Percentiles rank a stretch among this genome's conserved stretches.
Evolutionary conservation across 2,113 vertebrate species (phyloP).

Genomic region (Tylochromis polylepis): DNA sequence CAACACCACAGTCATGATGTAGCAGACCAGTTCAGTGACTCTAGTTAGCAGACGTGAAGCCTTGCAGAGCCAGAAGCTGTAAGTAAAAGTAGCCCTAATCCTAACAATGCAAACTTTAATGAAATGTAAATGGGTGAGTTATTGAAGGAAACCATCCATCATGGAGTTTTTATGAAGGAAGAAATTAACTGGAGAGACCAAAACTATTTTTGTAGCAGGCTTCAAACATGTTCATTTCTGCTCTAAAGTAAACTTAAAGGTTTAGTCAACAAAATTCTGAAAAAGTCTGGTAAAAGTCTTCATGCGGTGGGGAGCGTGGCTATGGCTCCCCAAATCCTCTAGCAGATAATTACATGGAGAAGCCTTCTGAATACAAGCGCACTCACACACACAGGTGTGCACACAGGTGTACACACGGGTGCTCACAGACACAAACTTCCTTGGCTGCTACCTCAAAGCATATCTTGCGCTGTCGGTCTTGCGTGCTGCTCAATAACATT

Average conservation of each 20-base stretch:
- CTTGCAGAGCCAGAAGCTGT: accelerated
- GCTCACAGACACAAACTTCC: no score
- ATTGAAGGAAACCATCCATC: background rate
- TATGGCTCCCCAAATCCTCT: no score
- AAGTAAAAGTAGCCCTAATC: background rate
- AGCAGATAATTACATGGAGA: no score
- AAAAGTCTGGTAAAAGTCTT: background rate
- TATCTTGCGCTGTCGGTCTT: no score
- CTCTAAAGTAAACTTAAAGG: background rate
- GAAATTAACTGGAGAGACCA: background rate
- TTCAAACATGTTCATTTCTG: background rate
- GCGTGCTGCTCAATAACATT: no score
- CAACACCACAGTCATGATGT: background rate
- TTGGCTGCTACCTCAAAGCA: no score
- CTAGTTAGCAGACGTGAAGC: background rate
- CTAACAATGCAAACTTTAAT: background rate
- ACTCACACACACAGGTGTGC: no score
- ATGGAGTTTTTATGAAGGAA: background rate
- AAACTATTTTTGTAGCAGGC: background rate
- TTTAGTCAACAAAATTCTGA: background rate
- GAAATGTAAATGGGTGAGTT: background rate
- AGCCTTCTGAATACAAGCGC: no score
- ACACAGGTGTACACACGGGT: no score
- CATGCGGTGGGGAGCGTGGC: no score
- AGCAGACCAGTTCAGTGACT: background rate